These are phyloP conservation scores for Tipula lateralis DNA, from an alignment of 2,888 invertebrate genomes.

Conservation along the genomic window DNA sequence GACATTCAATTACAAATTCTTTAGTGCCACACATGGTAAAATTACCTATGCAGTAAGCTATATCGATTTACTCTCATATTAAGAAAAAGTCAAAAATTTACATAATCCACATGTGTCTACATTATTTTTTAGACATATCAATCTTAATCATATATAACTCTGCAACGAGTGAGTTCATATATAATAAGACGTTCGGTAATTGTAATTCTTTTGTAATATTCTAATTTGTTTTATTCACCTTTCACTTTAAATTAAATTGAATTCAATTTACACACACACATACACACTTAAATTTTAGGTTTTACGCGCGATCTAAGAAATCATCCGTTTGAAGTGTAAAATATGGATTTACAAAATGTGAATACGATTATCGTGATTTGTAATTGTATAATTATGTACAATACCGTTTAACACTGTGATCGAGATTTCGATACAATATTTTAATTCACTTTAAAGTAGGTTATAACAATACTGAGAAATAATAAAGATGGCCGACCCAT, in stretches of 20 bases:
- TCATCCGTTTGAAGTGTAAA: background rate
- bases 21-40: background rate
- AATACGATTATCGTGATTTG: no score
- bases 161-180: background rate
- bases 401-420: no score
- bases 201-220: conserved; percentile 13
- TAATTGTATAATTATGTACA: no score
- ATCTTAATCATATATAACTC: background rate
- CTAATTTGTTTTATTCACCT: background rate
- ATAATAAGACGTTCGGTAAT: background rate
- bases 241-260: background rate
- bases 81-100: background rate
- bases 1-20: background rate
- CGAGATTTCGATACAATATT: no score
- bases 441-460: no score
- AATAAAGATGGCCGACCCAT: no score
- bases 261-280: background rate
- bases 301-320: background rate
- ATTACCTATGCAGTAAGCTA: background rate
- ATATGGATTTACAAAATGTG: no score
- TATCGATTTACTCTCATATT: background rate
- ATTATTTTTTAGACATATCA: background rate
- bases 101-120: background rate
- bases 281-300: background rate
- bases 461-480: no score